Base-by-base conservation (phyloP, 1,140 invertebrate species). In the Calliphora vicina region DNA sequence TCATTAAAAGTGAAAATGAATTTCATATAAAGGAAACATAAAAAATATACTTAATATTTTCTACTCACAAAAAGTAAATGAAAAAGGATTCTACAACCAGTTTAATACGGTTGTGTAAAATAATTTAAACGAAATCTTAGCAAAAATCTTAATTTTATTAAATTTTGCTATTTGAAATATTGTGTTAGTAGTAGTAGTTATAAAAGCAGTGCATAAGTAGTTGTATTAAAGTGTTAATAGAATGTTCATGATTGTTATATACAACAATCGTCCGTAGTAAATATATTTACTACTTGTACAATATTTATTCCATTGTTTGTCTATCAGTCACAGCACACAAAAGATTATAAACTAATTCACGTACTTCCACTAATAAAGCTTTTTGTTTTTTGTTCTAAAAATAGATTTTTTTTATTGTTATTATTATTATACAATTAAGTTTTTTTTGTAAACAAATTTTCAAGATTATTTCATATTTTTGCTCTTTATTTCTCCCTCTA, bases 311-410 rank as follows among this genome's bases (percentile, higher is more conserved):
- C 27, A 76, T 42, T 35, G 73, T 76, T 76, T 35, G 73, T 35
- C 9, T 35, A 76, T 76, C 73, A 76, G 35, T 76, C 73, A 35
- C 15, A 76, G 29, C 35, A 76, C 29, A 76, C 73, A 35, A 76
- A 42, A 76, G 27, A n/a, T 76, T 76, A 76, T 76, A 29, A 76
- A 76, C 73, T 42, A 76, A 76, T 76, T 76, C 29, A 76, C 73
- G 35, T 42, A 20, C 6, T n/a, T 4, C 23, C 73, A 76, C 73
- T 76, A 76, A 76, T 76, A 76, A 76, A 76, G n/a, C 27, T 10
- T 42, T 76, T 29, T n/a, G 10, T 76, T 76, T 35, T 29, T 35
- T 35, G 35, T 35, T 35, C 73, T 76, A 76, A 20, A 76, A 76
- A 76, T 76, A 76, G 73, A 57, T n/a, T 57, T 57, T 57, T 57